Base-by-base conservation (phyloP, 2,888 invertebrate genomes). In the Digitonthophagus gazella region DNA sequence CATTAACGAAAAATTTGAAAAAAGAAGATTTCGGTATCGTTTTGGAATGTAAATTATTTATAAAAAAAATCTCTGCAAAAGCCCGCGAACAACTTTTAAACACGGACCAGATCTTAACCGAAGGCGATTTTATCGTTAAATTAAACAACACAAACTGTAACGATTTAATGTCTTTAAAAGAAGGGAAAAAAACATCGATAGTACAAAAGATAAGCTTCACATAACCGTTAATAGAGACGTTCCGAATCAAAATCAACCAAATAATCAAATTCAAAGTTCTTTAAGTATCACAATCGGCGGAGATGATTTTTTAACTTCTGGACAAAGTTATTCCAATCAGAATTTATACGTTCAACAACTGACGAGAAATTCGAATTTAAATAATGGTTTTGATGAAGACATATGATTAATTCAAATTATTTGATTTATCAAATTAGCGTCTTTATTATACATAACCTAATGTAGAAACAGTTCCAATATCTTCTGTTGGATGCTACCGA, bases 1-100 rank as follows among this genome's bases (percentile, higher is more conserved):
- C 96, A 0, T 88, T 98, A 22, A 91, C 92, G 57, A 96, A 96
- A 82, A 93, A 93, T 78, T 95, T 92, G 78, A 97, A 97, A 84
- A 98, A 98, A 84, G 98, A 96, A n/a, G 96, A 97, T 84, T 98
- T 97, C 80, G 99, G 98, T 11, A 89, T 99, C 75, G 93, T 97
- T 3, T 86, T 99, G 67, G 98, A 98, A 19, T 98, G 97, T 82
- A 93, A 94, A 76, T 87, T 97, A 67, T 98, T 94, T 84, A 91
- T 99, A 58, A 97, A 97, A 83, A 97, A 98, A 83, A 91, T 98
- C 66, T 92, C 93, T 1, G 89, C 95, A 74, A 90, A 93, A 78
- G 92, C 93, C 0, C 84, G 93, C 79, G 87, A 90, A 81, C 87
- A 93, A 85, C 81, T 95, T 22, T 89, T 92, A 70, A 91, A 91